Conservation (phyloP, 2,888 invertebrate genomes). For the Philereme vetulata region DNA sequence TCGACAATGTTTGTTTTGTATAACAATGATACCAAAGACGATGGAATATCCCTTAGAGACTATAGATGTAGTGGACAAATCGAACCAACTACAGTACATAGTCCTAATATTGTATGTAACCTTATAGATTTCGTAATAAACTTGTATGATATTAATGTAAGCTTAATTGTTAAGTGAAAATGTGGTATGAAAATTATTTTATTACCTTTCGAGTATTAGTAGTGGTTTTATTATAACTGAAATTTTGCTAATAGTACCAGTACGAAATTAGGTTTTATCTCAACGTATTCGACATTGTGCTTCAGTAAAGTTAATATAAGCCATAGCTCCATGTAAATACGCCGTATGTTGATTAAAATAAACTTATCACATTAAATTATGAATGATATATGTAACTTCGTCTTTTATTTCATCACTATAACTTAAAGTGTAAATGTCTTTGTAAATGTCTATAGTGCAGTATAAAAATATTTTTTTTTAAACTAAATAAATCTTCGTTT, state of each 20-base stretch:
- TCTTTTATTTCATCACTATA: slow-evolving; percentile 48
- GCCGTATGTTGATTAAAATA: slow-evolving; percentile 64
- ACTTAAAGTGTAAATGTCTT: not conserved
- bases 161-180: slow-evolving; percentile 55
- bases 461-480: too few relatives aligned
- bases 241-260: slow-evolving; percentile 40
- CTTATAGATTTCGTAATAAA: slow-evolving; percentile 76
- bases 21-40: slow-evolving; percentile 82
- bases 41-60: slow-evolving; percentile 79
- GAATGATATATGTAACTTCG: slow-evolving; percentile 56
- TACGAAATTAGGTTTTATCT: slow-evolving; percentile 43
- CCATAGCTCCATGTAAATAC: slow-evolving; percentile 70
- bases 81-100: slow-evolving; percentile 52
- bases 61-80: slow-evolving; percentile 58
- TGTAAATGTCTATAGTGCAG: not conserved
- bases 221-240: slow-evolving; percentile 40
- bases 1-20: slow-evolving; percentile 67
- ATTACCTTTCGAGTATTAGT: slow-evolving; percentile 77
- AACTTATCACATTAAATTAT: slow-evolving; percentile 81
- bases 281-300: slow-evolving; percentile 61
- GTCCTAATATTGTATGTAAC: slow-evolving; percentile 70
- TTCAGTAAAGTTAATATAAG: slow-evolving; percentile 67
- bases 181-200: slow-evolving; percentile 71
- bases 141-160: slow-evolving; percentile 76
- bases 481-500: too few relatives aligned